Evolutionary conservation across 2,888 invertebrate species (phyloP).

Genomic region (Branchinecta sandiegonensis): DNA sequence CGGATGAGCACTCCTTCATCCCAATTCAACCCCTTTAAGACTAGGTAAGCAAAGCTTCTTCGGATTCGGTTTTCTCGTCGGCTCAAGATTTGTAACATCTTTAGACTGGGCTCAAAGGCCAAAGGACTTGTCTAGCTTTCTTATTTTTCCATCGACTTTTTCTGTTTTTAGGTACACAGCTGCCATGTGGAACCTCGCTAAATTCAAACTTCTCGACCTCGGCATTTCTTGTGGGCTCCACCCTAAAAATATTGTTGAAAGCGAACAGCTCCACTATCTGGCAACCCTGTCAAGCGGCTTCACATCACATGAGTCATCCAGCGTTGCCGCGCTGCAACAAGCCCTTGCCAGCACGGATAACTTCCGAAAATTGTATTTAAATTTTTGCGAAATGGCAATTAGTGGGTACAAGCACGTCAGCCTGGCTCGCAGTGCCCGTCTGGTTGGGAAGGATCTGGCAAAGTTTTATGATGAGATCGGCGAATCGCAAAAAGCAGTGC

Average conservation of each 20-base stretch:
- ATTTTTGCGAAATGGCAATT: constrained; percentile 84
- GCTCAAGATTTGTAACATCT: too few relatives aligned
- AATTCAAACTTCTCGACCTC: background rate
- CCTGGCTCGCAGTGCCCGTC: constrained; percentile 55
- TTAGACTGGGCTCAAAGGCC: too few relatives aligned
- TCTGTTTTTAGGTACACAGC: background rate
- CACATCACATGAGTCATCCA: background rate
- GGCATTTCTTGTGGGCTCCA: background rate
- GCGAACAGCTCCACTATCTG: background rate
- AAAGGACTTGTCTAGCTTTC: background rate
- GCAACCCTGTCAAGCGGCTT: background rate
- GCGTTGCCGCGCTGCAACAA: background rate
- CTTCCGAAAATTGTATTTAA: constrained; percentile 37
- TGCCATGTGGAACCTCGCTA: constrained; percentile 5
- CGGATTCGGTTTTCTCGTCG: too few relatives aligned
- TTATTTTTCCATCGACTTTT: background rate
- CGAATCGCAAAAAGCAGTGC: constrained; percentile 73
- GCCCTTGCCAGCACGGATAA: background rate
- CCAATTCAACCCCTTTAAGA: too few relatives aligned
- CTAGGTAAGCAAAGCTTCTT: too few relatives aligned
- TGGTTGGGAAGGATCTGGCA: constrained; percentile 76
- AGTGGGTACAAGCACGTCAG: constrained; percentile 91
- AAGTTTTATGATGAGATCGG: constrained; percentile 74
- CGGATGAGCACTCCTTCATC: too few relatives aligned
- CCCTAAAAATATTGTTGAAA: background rate